phyloP scores from a whole-genome alignment of 1,140 invertebrate genomes.

The Venustaconcha ellipsiformis region DNA sequence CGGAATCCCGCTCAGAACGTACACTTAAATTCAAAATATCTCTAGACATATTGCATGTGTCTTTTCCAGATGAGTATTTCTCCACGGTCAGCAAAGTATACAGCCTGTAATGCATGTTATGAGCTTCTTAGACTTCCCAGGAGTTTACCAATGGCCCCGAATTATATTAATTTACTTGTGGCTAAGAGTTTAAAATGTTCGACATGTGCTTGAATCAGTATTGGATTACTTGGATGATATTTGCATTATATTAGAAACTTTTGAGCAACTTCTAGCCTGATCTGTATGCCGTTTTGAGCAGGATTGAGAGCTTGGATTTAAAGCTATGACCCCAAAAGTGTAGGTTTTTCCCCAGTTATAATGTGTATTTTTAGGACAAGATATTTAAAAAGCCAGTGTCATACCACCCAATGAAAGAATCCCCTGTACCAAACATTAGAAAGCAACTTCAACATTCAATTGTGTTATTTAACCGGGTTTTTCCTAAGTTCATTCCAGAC shows the following conservation, averaged over 20 bases:
- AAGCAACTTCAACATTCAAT: slow-evolving; percentile 27
- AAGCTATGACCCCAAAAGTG: slow-evolving; percentile 30
- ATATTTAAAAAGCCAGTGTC: slow-evolving; percentile 29
- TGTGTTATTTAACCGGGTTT: slow-evolving; percentile 36
- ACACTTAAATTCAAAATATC: slow-evolving; percentile 10
- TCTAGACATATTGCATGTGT: slow-evolving; percentile 8
- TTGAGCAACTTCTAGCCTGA: slow-evolving; percentile 28
- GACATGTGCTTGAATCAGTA: slow-evolving; percentile 19
- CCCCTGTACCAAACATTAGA: slow-evolving; percentile 14
- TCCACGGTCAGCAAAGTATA: slow-evolving; percentile 10
- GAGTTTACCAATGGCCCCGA: slow-evolving; percentile 22
- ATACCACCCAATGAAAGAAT: slow-evolving; percentile 15
- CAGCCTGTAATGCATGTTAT: slow-evolving; percentile 34
- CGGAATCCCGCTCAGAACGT: neutral
- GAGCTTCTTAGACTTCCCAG: slow-evolving; percentile 17
- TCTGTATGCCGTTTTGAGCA: slow-evolving; percentile 28
- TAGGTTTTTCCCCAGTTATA: slow-evolving; percentile 14
- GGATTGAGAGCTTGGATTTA: slow-evolving; percentile 17
- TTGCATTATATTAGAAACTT: slow-evolving; percentile 22
- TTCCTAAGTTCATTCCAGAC: slow-evolving; percentile 28
- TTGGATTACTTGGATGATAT: slow-evolving; percentile 34
- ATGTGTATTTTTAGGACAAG: slow-evolving; percentile 31
- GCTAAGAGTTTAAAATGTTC: slow-evolving; percentile 30
- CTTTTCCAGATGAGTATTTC: slow-evolving; percentile 14
- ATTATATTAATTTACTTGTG: slow-evolving; percentile 33